These are phyloP conservation scores for Furnarius figulus DNA, from an alignment of 2,113 vertebrate genomes.

Conservation along the genomic window DNA sequence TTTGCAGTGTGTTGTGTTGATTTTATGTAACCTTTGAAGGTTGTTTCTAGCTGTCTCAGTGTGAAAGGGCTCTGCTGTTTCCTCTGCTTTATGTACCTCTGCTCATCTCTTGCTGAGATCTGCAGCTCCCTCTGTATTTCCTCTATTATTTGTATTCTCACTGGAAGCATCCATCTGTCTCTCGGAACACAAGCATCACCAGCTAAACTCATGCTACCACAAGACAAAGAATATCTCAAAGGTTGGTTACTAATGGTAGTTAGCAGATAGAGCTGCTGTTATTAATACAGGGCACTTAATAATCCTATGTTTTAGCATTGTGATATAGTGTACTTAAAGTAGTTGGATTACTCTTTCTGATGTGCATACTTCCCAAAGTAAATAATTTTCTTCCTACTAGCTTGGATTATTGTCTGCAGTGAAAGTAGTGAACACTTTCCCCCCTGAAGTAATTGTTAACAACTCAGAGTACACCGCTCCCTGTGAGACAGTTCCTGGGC, in stretches of 20 bases:
- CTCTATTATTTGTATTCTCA: background rate
- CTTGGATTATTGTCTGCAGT: background rate
- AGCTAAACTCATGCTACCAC: fast-evolving
- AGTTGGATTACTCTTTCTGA: background rate
- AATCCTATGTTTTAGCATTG: background rate
- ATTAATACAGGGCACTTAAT: background rate
- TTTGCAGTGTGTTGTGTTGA: background rate
- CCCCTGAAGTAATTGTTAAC: background rate
- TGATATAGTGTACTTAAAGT: background rate
- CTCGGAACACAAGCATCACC: background rate
- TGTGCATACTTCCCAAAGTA: background rate
- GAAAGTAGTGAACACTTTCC: background rate
- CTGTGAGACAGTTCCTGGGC: background rate
- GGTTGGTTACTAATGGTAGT: background rate
- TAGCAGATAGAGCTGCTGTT: background rate
- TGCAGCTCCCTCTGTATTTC: background rate
- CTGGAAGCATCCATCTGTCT: background rate
- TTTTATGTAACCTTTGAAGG: background rate
- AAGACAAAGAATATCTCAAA: background rate
- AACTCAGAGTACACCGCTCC: background rate
- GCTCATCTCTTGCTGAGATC: background rate
- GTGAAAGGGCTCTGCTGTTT: background rate
- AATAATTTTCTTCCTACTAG: background rate
- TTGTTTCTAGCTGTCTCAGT: background rate
- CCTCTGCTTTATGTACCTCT: background rate